Evolutionary conservation across 2,113 vertebrate genomes (phyloP), one percentile per base, ranked within the genome.

Genomic region (Oreochromis spilurus): DNA sequence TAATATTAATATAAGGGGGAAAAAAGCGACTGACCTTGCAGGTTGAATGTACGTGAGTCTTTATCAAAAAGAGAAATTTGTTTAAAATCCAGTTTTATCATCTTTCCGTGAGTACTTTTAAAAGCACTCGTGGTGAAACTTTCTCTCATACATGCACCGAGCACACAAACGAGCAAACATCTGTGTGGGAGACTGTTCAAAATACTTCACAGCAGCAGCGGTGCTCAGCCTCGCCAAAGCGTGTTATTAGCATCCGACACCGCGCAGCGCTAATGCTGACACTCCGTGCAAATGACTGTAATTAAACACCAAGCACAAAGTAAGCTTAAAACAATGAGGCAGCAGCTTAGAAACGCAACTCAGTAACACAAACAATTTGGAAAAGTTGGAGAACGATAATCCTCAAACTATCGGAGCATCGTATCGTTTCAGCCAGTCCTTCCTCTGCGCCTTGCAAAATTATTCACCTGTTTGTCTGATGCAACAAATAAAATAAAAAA

Each of bases 221-320:
- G 84, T 77, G 87, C 84, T 89, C 90, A 79, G 91, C 88, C 81
- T 89, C 88, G 89, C 75, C 90, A 94, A 95, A 95, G 93, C 91
- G 50, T 96, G 94, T 94, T 95, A 96, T 96, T 97, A 96, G 91
- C 91, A 86, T 26, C 92, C 86, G 91, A 95, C 93, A 90, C 90
- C 5, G 79, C 80, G n/a, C 82, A 85, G 86, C 77, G 83, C 88
- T 87, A 81, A 91, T 82, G 81, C 93, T 92, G 94, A 96, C 93
- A 94, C 91, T 87, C 89, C 79, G 79, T 77, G 54, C 87, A 95
- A 96, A 96, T 96, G 89, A 96, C 95, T 96, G 94, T 96, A 96
- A 96, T 97, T 95, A 96, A 85, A 85, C 91, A 90, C 78, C 90
- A 70, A 87, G 89, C 88, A 89, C 92, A 86, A 85, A 89, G 93